Base-by-base conservation (phyloP, 2,113 vertebrate species). In the Gopherus flavomarginatus region DNA sequence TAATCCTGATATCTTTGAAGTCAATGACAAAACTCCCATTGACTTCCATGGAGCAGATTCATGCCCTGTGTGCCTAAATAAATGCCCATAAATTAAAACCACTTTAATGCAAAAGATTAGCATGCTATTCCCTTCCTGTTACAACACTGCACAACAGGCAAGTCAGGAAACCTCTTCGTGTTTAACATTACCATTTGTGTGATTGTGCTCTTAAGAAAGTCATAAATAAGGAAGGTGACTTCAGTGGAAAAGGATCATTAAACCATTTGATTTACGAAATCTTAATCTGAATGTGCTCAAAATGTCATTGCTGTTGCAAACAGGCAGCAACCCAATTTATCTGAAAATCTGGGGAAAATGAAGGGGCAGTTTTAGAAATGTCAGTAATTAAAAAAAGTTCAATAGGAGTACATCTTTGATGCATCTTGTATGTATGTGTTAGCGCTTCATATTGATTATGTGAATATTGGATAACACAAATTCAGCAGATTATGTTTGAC, bases 391-490 rank as follows among this genome's bases (percentile, higher is more conserved):
- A 92, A 97, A 93, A 82, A 85, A 13, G 14, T 88, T 96, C 54
- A 90, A 3, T 80, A 86, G 22, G 17, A 88, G 27, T 78, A 93
- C 2, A 1, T 77, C 31, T 89, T 93, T 87, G 85, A 91, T 80
- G 4, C 2, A 91, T 93, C 54, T 69, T 96, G 5, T 87, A 35
- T 85, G 11, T 90, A 77, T 91, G 81, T 92, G 59, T 21, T 95
- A 81, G 87, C 81, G 84, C 78, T 96, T 26, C 52, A 11, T 93
- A 94, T 83, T 82, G 94, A 97, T 96, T 96, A 79, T 83, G 12
- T 94, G 79, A 97, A 87, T 96, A 94, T 81, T 92, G 79, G 44
- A 83, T 95, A 96, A 92, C 88, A 86, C 14, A 85, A 89, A 54
- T 92, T 97, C 87, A 97, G 69, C 77, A 97, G 53, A 94, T n/a